Conservation (phyloP, 2,797 vertebrate species). For the Sciaenops ocellatus region DNA sequence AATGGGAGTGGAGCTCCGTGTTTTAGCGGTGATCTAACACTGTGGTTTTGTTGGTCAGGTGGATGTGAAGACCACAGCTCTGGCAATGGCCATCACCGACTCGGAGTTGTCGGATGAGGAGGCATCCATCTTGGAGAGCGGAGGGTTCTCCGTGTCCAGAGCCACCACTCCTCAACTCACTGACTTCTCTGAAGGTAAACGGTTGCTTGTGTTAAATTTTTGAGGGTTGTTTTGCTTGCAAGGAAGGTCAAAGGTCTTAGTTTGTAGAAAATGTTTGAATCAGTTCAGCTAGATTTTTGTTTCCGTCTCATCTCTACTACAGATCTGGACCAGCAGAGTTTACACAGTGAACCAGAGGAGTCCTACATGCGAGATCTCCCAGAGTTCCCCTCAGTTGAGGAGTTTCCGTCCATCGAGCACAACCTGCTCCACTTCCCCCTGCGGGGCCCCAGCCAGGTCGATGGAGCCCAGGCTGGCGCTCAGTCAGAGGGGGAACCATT, state of each 20-base stretch:
- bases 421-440: constrained; percentile 81
- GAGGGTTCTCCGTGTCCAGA: constrained; percentile 97
- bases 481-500: constrained; percentile 58
- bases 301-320: constrained; percentile 17
- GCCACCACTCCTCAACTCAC: constrained; percentile 97
- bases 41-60: constrained; percentile 83
- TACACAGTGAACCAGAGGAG: constrained; percentile 93
- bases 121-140: constrained; percentile 97
- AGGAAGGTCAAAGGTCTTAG: too few relatives aligned
- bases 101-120: constrained; percentile 98
- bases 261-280: background rate
- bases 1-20: background rate
- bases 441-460: constrained; percentile 44
- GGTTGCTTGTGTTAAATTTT: background rate
- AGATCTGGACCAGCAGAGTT: constrained; percentile 97
- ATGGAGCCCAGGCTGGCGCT: constrained; percentile 23
- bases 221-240: too few relatives aligned
- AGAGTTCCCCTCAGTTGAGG: constrained; percentile 90
- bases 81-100: constrained; percentile 99
- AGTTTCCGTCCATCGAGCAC: constrained; percentile 86
- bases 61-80: constrained; percentile 95
- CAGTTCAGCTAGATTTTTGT: background rate
- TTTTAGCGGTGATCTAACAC: background rate
- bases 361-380: constrained; percentile 90
- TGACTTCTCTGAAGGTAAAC: constrained; percentile 94